These are phyloP conservation scores for Orchestes rusci DNA, from an alignment of 2,888 invertebrate species.

Conservation along the genomic window DNA sequence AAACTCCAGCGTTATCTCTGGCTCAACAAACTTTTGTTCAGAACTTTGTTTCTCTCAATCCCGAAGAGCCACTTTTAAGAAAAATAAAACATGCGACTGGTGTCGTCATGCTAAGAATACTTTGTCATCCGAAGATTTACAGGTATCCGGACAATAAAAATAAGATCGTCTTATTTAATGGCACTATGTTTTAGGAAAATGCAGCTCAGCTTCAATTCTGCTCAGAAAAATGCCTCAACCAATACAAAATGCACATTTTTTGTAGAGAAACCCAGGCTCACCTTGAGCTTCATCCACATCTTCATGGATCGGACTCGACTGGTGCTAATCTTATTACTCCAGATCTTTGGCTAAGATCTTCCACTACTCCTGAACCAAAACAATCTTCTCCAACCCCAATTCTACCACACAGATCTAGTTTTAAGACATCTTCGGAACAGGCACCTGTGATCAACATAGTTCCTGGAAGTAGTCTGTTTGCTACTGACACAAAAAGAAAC, in stretches of 20 bases:
- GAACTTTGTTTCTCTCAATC: slow-evolving; percentile 89
- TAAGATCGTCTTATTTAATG: too few species aligned
- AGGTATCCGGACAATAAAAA: too few species aligned
- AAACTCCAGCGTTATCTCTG: slow-evolving; percentile 46
- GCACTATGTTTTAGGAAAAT: slow-evolving; percentile 58
- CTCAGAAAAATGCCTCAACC: slow-evolving; percentile 89
- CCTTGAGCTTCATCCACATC: slow-evolving; percentile 74
- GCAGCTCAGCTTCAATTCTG: slow-evolving; percentile 86
- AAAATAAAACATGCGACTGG: slow-evolving; percentile 90
- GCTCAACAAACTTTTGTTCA: slow-evolving; percentile 62
- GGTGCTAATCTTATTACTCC: slow-evolving; percentile 66
- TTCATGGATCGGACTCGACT: slow-evolving; percentile 42
- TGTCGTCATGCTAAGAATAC: slow-evolving; percentile 81
- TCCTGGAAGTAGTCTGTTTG: slow-evolving; percentile 59
- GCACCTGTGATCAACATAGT: slow-evolving; percentile 60
- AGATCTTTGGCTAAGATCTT: slow-evolving; percentile 88
- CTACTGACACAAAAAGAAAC: slow-evolving; percentile 35
- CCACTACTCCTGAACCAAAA: slow-evolving; percentile 33
- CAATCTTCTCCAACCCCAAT: slow-evolving; percentile 40
- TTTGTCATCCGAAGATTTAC: slow-evolving; percentile 83
- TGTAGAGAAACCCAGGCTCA: slow-evolving; percentile 90
- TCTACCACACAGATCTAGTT: neutral
- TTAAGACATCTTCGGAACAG: slow-evolving; percentile 40
- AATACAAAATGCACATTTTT: slow-evolving; percentile 96
- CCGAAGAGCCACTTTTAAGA: slow-evolving; percentile 81